Evolutionary conservation across 2,113 vertebrate species (phyloP).

Genomic region (Vidua macroura): DNA sequence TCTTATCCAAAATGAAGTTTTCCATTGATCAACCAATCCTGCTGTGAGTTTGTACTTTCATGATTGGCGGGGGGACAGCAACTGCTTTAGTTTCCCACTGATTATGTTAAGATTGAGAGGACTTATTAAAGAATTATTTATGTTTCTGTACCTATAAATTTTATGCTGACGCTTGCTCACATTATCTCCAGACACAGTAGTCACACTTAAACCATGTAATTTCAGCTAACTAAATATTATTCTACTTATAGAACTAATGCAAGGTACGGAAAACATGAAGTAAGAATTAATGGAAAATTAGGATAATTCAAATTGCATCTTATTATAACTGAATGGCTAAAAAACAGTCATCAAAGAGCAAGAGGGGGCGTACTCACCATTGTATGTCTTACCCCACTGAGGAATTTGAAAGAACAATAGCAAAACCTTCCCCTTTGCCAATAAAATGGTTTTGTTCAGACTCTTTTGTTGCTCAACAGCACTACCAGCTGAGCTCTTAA

Average conservation of each 20-base stretch:
- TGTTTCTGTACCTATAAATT: background rate
- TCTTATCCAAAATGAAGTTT: slow-evolving; percentile 22
- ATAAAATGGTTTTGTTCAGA: background rate
- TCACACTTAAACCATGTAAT: background rate
- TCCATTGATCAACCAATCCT: background rate
- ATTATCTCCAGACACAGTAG: slow-evolving; percentile 3
- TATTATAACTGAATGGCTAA: background rate
- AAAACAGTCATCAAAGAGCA: background rate
- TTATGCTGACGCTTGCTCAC: background rate
- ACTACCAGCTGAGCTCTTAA: background rate
- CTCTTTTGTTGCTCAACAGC: background rate
- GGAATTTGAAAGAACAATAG: background rate
- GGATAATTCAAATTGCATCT: background rate
- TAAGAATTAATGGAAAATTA: background rate
- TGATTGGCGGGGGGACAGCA: background rate
- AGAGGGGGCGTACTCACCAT: fast-evolving
- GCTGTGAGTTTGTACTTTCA: background rate
- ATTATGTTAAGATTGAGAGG: background rate
- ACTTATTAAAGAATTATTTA: slow-evolving; percentile 26
- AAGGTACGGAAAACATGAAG: background rate
- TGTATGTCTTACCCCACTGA: background rate
- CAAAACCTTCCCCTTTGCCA: background rate
- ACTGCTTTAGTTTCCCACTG: background rate
- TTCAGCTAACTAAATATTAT: slow-evolving; percentile 23
- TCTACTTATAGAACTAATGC: background rate